A percentile compares a stretch with the other conserved stretches of the same genome.
Evolutionary conservation across 2,888 invertebrate species (phyloP).

Genomic region (Brenthis ino): DNA sequence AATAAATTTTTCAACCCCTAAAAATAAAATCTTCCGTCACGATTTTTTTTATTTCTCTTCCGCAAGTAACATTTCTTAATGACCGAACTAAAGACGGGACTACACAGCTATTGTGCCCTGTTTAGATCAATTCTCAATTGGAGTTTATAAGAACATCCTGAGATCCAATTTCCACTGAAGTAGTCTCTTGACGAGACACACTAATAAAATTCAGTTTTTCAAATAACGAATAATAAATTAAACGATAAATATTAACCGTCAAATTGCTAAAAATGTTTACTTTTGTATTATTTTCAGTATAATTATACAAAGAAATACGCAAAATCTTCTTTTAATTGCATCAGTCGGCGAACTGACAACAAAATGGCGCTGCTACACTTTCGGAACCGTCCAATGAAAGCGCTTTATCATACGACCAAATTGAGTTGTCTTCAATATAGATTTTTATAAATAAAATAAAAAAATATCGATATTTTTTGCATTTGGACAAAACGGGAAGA

Average conservation of each 20-base stretch:
- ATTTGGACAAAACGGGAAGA: no score
- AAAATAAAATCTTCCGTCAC: constrained; percentile 51
- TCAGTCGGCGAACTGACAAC: constrained; percentile 70
- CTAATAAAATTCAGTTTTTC: background rate
- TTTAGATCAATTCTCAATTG: constrained; percentile 29
- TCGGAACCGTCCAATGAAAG: constrained; percentile 58
- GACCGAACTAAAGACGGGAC: constrained; percentile 6
- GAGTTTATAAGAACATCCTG: constrained; percentile 35
- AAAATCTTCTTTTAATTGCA: constrained; percentile 61
- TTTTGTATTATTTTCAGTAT: background rate
- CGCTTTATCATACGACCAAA: constrained; percentile 70
- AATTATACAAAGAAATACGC: constrained; percentile 35
- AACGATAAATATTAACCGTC: background rate
- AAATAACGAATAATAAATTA: background rate
- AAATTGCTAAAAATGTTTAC: background rate
- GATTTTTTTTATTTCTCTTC: background rate
- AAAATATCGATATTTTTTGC: background rate
- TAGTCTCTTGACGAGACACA: background rate
- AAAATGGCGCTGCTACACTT: constrained; percentile 75
- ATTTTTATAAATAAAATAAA: background rate
- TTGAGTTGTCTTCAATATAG: constrained; percentile 34
- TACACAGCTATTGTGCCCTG: constrained; percentile 19
- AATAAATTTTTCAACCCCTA: constrained; percentile 60
- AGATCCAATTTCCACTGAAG: background rate
- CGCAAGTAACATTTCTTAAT: background rate